Conservation (phyloP, 2,113 vertebrate species). For the Arothron firmamentum region DNA sequence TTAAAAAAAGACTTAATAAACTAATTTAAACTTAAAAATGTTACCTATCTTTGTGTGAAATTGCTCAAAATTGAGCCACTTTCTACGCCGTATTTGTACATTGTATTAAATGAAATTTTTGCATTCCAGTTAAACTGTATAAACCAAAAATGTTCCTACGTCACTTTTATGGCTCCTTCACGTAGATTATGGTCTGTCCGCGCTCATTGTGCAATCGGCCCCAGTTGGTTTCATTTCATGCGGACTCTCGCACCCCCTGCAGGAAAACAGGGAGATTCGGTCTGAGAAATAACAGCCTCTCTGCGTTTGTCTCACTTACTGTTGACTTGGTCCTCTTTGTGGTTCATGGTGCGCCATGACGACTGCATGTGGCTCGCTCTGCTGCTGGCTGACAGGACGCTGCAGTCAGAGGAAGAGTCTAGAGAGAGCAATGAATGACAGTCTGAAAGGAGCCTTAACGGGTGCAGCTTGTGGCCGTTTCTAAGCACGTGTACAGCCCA, state of each 20-base stretch:
- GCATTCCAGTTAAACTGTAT: no score
- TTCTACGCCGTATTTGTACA: no score
- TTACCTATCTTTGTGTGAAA: no score
- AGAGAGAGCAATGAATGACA: not conserved
- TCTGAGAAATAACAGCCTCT: not conserved
- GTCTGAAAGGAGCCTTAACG: not conserved
- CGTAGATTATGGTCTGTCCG: no score
- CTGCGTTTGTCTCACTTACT: not conserved
- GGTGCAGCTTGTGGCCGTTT: not conserved
- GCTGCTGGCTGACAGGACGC: constrained; percentile 34
- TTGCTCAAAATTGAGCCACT: no score
- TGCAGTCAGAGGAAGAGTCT: constrained; percentile 44
- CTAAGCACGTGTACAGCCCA: not conserved
- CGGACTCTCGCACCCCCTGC: constrained; percentile 25
- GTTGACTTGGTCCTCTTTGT: constrained; percentile 8
- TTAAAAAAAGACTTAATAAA: constrained; percentile 64
- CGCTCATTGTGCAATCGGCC: no score
- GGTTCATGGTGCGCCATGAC: constrained; percentile 17
- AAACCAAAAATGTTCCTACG: no score
- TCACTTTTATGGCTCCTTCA: no score
- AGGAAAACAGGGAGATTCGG: not conserved
- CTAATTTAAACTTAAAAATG: not conserved
- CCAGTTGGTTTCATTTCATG: constrained; percentile 2
- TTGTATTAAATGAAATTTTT: no score
- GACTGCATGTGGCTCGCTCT: constrained; percentile 13